Evolutionary conservation across 2,797 vertebrate species (phyloP), one percentile per base, ranked within the genome.

Genomic region (Gorsachius magnificus): DNA sequence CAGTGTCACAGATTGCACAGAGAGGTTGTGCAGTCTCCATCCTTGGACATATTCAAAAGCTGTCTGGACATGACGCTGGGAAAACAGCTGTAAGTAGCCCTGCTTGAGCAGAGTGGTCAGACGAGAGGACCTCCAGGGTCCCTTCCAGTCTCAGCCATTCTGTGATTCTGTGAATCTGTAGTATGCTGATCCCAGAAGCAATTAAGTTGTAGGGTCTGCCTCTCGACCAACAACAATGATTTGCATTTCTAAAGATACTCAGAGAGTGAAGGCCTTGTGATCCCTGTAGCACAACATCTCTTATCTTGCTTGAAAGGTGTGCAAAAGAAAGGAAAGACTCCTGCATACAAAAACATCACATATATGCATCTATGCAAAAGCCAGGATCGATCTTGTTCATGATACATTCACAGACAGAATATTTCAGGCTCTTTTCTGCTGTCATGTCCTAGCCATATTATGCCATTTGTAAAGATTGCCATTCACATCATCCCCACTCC

Each of bases 31-130:
- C 24, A 53, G 4, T 77, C 36, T 61, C 21, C 15, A 5, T 63
- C 5, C 11, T 72, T 13, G 4, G 29, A 41, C n/a, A 41, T 22
- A 45, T 20, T 74, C 11, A 70, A 46, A 87, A 74, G 16, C 12
- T 20, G 5, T 12, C 4, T 28, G 12, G 28, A 19, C 11, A 8
- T 0, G 0, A 6, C 36, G 16, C 53, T 75, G 38, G 16, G 20
- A 8, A 77, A 53, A 17, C 0, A 4, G 13, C 7, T 53, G 6
- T 41, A 50, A 69, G 22, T 33, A 38, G 4, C 5, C 7, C 24
- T 56, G 12, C 50, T 45, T 65, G 25, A 35, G 19, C 18, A 48
- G 11, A 4, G 11, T 2, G 1, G 5, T 46, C 3, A 4, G 31
- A 35, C 7, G 45, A 45, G 10, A 16, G 72, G 50, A 33, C 2